Conservation (phyloP, 2,888 invertebrate species). For the Ptychoptera albimana region DNA sequence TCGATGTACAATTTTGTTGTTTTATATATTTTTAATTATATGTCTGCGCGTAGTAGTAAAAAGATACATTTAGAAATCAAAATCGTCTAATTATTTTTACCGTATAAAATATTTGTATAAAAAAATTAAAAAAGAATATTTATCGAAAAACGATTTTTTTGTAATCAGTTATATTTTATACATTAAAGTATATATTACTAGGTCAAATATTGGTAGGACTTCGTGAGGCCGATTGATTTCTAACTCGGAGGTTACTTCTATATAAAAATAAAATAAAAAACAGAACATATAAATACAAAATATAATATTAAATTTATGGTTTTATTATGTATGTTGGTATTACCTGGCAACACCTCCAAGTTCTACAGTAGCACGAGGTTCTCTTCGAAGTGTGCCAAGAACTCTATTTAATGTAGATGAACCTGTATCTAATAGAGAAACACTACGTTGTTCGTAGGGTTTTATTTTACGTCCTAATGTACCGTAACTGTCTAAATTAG, state of each 20-base stretch:
- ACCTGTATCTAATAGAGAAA: conserved; percentile 24
- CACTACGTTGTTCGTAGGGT: conserved; percentile 26
- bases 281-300: conserved; percentile 1
- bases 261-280: conserved; percentile 5
- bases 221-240: conserved; percentile 25
- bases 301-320: no score
- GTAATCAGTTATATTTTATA: no score
- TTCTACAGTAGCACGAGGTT: conserved; percentile 9
- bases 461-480: conserved; percentile 26
- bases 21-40: no score
- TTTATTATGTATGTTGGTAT: background rate
- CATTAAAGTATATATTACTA: no score
- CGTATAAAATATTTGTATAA: no score
- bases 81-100: no score
- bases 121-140: no score
- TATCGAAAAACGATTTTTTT: no score
- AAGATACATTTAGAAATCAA: no score
- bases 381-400: conserved; percentile 22
- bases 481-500: conserved; percentile 25
- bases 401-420: conserved; percentile 1
- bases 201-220: conserved; percentile 27
- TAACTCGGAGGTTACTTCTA: conserved; percentile 25
- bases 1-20: no score
- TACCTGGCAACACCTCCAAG: conserved; percentile 11
- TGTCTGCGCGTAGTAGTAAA: no score